These are phyloP conservation scores for Hololepta plana DNA, from an alignment of 2,888 invertebrate genomes.

Conservation along the genomic window DNA sequence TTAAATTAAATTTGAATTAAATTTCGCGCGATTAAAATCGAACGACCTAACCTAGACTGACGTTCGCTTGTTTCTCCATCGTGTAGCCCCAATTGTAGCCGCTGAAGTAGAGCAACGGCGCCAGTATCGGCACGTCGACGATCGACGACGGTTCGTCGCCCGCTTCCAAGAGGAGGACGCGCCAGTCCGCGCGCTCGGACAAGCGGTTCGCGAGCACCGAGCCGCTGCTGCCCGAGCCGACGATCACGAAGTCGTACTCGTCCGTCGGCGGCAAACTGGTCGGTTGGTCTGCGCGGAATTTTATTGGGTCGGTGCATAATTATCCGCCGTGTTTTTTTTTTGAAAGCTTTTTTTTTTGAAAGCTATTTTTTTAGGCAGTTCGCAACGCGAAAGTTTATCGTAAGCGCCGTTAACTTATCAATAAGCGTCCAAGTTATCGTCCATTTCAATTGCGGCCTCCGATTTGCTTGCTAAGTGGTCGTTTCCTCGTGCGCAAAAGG, in stretches of 20 bases:
- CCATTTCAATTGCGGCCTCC: too few species aligned
- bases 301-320: too few species aligned
- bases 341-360: conserved; percentile 1
- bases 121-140: conserved; percentile 33
- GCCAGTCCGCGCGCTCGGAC: conserved; percentile 40
- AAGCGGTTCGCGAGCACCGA: conserved; percentile 51
- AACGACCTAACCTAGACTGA: conserved; percentile 29
- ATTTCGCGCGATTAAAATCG: too few species aligned
- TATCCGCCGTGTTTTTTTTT: too few species aligned
- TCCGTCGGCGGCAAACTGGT: conserved; percentile 10
- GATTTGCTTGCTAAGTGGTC: too few species aligned
- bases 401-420: too few species aligned
- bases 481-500: too few species aligned
- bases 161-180: conserved; percentile 47
- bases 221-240: conserved; percentile 55
- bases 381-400: too few species aligned
- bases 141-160: conserved; percentile 33
- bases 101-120: conserved; percentile 34
- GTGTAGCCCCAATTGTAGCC: conserved; percentile 41
- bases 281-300: conserved; percentile 4
- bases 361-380: too few species aligned
- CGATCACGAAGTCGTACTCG: conserved; percentile 44
- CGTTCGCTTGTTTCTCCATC: conserved; percentile 34
- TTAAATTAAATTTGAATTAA: conserved; percentile 2
- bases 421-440: too few species aligned